These are phyloP conservation scores for Argentina silus DNA, from an alignment of 2,797 vertebrate genomes.

Conservation along the genomic window DNA sequence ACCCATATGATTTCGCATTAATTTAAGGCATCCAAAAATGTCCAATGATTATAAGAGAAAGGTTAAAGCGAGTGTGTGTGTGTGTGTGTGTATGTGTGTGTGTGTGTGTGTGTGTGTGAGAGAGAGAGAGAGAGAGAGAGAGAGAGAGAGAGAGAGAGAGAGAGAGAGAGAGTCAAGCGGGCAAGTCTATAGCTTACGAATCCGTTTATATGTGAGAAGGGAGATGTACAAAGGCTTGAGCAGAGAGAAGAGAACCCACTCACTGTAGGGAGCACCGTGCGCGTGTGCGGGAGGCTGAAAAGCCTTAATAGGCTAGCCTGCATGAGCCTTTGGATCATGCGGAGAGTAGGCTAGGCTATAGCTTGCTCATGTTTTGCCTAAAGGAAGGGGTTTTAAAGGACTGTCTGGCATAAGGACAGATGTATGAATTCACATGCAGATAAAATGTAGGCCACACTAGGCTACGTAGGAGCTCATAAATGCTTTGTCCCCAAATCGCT, in stretches of 20 bases:
- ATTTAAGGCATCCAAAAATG: too few species aligned
- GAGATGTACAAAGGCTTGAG: neutral
- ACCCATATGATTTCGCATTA: too few species aligned
- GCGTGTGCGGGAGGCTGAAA: neutral
- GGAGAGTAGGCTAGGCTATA: neutral
- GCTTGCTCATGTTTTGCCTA: neutral
- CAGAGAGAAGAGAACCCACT: neutral
- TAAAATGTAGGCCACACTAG: neutral
- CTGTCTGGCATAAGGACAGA: neutral
- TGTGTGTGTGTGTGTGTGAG: constrained; percentile 3
- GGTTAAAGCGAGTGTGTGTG: too few species aligned
- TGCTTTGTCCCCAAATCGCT: too few species aligned
- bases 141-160: neutral
- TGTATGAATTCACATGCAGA: neutral
- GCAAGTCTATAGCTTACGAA: neutral
- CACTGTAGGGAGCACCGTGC: neutral
- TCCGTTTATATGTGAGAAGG: neutral
- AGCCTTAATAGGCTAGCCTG: neutral
- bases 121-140: neutral
- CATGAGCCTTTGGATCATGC: neutral
- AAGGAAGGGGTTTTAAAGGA: neutral
- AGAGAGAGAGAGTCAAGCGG: neutral
- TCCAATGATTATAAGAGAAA: too few species aligned
- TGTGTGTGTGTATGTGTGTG: constrained; percentile 13
- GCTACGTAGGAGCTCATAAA: too few species aligned